These are phyloP conservation scores for Syrmaticus mikado DNA, from an alignment of 2,113 vertebrate species.

Conservation along the genomic window DNA sequence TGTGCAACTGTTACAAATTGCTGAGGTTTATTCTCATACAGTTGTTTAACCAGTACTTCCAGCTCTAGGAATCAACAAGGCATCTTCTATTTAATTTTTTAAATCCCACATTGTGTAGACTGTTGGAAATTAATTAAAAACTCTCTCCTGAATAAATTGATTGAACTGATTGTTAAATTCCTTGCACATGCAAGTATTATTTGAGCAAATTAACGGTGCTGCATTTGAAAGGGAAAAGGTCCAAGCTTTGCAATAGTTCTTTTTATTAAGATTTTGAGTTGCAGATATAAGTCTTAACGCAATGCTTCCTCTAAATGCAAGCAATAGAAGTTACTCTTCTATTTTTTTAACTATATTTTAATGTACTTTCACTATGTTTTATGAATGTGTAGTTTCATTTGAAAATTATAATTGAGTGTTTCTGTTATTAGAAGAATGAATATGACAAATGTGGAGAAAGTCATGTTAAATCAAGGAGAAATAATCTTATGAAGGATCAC, in stretches of 20 bases:
- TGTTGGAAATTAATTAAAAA: not conserved
- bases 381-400: not conserved
- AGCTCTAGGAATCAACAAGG: not conserved
- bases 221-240: not conserved
- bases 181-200: fast-evolving
- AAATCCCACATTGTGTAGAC: not conserved
- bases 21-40: not conserved
- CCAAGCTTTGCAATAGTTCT: not conserved
- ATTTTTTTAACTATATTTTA: not conserved
- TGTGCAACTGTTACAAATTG: not conserved
- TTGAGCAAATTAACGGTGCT: not conserved
- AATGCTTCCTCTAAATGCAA: not conserved
- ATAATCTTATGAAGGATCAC: not conserved
- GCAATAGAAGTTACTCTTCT: not conserved
- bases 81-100: not conserved
- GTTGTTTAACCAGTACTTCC: not conserved
- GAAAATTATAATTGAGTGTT: not conserved
- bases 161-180: not conserved
- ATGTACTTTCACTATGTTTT: not conserved
- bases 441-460: not conserved
- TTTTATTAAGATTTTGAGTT: not conserved
- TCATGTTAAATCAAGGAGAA: not conserved
- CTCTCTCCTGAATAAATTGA: not conserved
- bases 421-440: not conserved
- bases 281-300: not conserved